Evolutionary conservation across 2,113 vertebrate genomes (phyloP).

Genomic region (Zosterops hypoxanthus): DNA sequence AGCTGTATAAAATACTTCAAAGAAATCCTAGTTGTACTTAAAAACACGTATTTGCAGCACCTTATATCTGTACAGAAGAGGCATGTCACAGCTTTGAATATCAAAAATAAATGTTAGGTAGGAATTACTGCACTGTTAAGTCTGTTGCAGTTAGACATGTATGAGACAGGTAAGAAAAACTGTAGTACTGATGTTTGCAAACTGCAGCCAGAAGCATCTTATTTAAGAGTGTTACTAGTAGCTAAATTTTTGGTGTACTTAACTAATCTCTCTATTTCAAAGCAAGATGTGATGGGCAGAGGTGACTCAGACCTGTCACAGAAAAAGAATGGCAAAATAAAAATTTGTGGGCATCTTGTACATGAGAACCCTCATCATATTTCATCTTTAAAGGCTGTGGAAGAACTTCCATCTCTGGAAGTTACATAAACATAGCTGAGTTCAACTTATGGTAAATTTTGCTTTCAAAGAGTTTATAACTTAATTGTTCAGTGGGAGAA

Average conservation of each 20-base stretch:
- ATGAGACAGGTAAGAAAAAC: neutral
- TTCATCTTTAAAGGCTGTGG: neutral
- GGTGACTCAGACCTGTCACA: neutral
- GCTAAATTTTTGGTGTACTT: neutral
- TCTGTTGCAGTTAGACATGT: neutral
- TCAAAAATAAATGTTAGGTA: neutral
- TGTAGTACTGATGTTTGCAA: neutral
- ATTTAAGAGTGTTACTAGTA: neutral
- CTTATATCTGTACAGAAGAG: rapidly evolving
- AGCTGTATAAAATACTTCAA: neutral
- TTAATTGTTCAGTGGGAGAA: neutral
- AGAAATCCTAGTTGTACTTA: neutral
- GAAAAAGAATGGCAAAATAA: neutral
- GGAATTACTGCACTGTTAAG: neutral
- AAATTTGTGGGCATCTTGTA: neutral
- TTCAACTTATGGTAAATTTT: neutral
- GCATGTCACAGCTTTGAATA: neutral
- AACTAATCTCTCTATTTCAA: neutral
- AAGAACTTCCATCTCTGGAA: neutral
- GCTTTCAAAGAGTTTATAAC: neutral
- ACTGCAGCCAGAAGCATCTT: neutral
- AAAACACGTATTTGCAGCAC: neutral
- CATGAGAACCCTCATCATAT: neutral
- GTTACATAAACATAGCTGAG: neutral
- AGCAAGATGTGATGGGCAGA: neutral